Percentiles rank a stretch among this genome's conserved stretches.
Evolutionary conservation across 2,888 invertebrate genomes (phyloP).

Genomic region (Mesochorus sp.): DNA sequence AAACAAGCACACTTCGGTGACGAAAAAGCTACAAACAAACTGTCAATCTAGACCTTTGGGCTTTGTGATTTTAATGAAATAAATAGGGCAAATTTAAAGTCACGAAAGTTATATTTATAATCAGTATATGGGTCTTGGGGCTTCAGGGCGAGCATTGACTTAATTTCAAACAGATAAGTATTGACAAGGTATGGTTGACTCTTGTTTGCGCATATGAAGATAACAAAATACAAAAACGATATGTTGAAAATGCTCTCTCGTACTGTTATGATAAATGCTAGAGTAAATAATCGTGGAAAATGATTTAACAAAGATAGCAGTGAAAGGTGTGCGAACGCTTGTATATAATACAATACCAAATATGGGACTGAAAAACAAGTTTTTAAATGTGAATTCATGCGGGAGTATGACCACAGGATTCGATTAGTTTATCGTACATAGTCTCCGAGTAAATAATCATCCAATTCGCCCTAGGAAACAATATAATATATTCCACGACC

Average conservation of each 20-base stretch:
- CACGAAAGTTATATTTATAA: neutral
- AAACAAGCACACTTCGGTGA: conserved; percentile 17
- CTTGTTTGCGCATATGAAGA: conserved; percentile 14
- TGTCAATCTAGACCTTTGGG: conserved; percentile 25
- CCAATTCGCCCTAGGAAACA: conserved; percentile 1
- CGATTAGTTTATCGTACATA: conserved; percentile 34
- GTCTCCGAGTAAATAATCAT: conserved; percentile 33
- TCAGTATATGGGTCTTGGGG: neutral
- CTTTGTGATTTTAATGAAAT: conserved; percentile 8
- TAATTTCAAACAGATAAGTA: neutral
- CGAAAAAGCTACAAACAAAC: conserved; percentile 23
- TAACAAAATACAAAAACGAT: conserved; percentile 1
- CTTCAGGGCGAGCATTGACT: neutral
- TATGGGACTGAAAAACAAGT: conserved; percentile 41
- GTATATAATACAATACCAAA: conserved; percentile 9
- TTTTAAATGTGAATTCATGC: conserved; percentile 26
- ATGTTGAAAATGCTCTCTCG: neutral
- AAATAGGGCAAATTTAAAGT: neutral
- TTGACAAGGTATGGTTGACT: conserved; percentile 2
- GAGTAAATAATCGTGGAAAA: too few relatives aligned
- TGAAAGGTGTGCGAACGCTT: conserved; percentile 25
- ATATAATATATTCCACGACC: conserved; percentile 9
- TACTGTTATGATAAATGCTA: too few relatives aligned
- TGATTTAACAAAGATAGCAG: too few relatives aligned
- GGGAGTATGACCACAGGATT: neutral